phyloP scores from a whole-genome alignment of 2,797 vertebrate genomes.

The Falco naumanni region DNA sequence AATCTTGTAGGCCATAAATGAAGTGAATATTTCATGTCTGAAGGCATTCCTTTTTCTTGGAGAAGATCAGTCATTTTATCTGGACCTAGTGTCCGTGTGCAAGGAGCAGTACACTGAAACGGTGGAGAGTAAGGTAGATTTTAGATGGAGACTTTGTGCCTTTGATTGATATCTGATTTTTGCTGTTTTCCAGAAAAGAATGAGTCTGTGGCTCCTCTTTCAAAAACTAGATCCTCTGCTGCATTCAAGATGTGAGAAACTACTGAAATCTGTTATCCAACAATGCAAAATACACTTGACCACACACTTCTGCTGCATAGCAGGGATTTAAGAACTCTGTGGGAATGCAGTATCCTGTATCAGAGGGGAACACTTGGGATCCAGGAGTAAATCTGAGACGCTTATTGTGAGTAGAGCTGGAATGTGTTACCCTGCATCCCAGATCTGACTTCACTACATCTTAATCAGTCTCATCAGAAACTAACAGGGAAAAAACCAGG shows the following conservation, averaged over 20 bases:
- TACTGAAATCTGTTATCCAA: not conserved
- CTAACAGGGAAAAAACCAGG: not conserved
- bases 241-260: not conserved
- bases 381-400: not conserved
- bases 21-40: slow-evolving; percentile 27
- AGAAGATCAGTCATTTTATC: not conserved
- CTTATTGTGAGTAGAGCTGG: not conserved
- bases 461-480: slow-evolving; percentile 42
- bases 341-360: slow-evolving; percentile 29
- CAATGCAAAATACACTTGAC: not conserved
- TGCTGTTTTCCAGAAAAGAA: not conserved
- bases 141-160: not conserved
- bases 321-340: slow-evolving; percentile 10
- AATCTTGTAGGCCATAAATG: not conserved
- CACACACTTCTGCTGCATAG: slow-evolving; percentile 27
- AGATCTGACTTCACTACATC: not conserved
- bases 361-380: not conserved
- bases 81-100: not conserved
- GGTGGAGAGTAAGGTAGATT: not conserved
- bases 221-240: not conserved
- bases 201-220: not conserved
- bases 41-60: not conserved
- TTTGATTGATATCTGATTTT: not conserved
- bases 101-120: not conserved
- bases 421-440: slow-evolving; percentile 9